Base-by-base conservation (phyloP, 1,140 invertebrate genomes). In the Microvelia longipes region DNA sequence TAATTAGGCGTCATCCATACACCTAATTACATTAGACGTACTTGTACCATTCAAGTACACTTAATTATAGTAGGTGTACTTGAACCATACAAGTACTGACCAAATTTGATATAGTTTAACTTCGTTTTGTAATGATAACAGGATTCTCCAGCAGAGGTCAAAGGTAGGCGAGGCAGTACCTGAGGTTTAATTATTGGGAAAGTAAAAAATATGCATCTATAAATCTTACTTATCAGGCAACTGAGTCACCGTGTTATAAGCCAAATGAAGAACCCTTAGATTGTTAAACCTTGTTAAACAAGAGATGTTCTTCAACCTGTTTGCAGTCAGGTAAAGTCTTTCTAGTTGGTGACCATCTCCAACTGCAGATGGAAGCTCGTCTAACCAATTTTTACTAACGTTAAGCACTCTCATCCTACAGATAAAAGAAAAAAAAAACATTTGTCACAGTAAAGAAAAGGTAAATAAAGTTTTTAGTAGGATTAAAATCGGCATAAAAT, bases 351-450 rank as follows among this genome's bases (percentile, higher is more conserved):
- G 80, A 29, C 79, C 75, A 28, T 78, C 75, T 75, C 85, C 81
- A 62, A 85, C 80, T 70, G 83, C 81, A 61, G 84, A 84, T 2
- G 88, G 87, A 74, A 90, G 78, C 68, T 87, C 84, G 69, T 83
- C 84, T 15, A 91, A 74, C 72, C 87, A 83, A 78, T 92, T 93
- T 76, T 91, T 91, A 1, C 89, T 87, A 2, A 90, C 81, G 79
- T 92, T 92, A 66, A 93, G 75, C 0, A 89, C 82, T 73, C 84
- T 85, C 71, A 93, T 77, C 72, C 87, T 87, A 73, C 2, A 74
- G 68, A 66, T 13, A 68, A 70, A 61, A 73, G 74, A 62, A 73
- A 67, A 50, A n/a, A n/a, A n/a, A n/a, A n/a, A n/a, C n/a, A n/a
- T n/a, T n/a, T n/a, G 29, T 68, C 69, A 70, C 69, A 69, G 60